Evolutionary conservation across 2,888 invertebrate genomes (phyloP), one percentile per base, ranked within the genome.

Genomic region (Selenia dentaria): DNA sequence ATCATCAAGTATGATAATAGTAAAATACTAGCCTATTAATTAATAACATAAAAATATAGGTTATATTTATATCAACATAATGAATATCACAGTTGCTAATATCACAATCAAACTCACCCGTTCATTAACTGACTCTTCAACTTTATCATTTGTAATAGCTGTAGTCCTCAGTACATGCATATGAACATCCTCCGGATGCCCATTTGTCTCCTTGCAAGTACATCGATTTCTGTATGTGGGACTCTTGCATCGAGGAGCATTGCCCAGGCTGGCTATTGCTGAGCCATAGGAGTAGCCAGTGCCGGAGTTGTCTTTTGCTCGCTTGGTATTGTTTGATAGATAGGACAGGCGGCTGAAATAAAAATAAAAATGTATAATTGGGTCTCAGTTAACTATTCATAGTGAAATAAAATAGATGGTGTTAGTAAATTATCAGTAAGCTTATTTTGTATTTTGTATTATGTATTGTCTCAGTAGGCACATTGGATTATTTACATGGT

Each of bases 271-370:
- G 0, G 84, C 83, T 6, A 87, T 59, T 1, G 86, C 83, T 8
- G 81, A 72, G 1, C 89, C 87, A 48, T 89, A 89, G 0, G 87
- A 86, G 48, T 87, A 88, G 1, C 86, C 84, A 0, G 80, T 75
- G 8, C 88, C 84, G 0, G 85, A 78, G 61, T 85, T 89, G 61
- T 89, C 89, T 67, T 88, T 90, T 6, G 78, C 85, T 1, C 89
- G 66, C 52, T 89, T 90, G 54, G 74, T 82, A 53, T 72, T 83
- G 47, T 57, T 69, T 3, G 83, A 73, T 24, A 77, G 51, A 57
- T 79, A 79, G 9, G 74, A 57, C 9, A 77, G 51, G 14, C 82
- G 83, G 58, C 87, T 87, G 77, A 11, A 79, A 74, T 2, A 44
- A 20, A 32, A 44, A 56, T 28, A 51, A n/a, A n/a, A n/a, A n/a